These are phyloP conservation scores for Puffinus mauretanicus DNA, from an alignment of 2,113 vertebrate species.

Conservation along the genomic window DNA sequence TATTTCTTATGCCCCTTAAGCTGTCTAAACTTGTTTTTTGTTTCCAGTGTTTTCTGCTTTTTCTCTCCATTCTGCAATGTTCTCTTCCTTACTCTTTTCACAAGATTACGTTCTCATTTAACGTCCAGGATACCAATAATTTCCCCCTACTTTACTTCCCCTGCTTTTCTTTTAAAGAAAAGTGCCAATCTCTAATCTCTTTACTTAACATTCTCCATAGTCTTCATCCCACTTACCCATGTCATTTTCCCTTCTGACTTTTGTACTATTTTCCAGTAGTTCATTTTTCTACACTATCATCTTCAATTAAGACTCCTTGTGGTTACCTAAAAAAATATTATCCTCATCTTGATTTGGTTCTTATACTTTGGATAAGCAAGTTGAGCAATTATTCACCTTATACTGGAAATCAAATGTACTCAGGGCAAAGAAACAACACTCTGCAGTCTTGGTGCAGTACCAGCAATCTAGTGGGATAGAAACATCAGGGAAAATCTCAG, in stretches of 20 bases:
- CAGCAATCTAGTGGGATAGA: not conserved
- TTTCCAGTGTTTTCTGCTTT: not conserved
- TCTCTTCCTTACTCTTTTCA: not conserved
- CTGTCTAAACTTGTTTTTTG: not conserved
- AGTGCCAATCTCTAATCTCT: not conserved
- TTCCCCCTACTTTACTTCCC: not conserved
- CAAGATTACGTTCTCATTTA: not conserved
- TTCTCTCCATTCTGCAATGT: not conserved
- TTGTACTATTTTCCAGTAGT: not conserved
- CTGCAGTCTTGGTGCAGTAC: not conserved
- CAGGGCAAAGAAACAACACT: not conserved
- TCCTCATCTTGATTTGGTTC: not conserved
- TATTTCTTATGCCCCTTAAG: not conserved
- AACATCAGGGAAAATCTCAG: not conserved
- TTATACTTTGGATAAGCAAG: not conserved
- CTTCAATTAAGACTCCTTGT: not conserved
- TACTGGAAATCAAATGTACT: not conserved
- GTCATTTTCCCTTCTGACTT: not conserved
- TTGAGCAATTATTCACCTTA: not conserved
- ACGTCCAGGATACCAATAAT: not conserved
- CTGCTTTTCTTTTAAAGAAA: not conserved
- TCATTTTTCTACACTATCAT: not conserved
- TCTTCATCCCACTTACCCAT: not conserved
- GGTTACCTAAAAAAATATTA: not conserved
- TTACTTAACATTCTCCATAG: not conserved